These are phyloP conservation scores for Spatulosminthurus flaviceps DNA, from an alignment of 2,888 invertebrate species.

Conservation along the genomic window DNA sequence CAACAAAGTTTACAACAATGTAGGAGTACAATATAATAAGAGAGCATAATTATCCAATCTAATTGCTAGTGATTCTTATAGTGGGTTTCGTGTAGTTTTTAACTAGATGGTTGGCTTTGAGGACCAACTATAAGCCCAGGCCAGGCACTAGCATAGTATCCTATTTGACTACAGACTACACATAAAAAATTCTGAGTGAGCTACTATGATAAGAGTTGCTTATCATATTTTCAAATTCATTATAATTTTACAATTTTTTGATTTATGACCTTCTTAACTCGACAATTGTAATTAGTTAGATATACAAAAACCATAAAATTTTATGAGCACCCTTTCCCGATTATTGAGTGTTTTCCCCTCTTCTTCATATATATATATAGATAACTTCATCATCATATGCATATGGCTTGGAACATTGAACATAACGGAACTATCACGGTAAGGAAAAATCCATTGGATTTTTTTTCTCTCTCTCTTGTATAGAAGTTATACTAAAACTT, in stretches of 20 bases:
- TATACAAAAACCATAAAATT: slow-evolving; percentile 9
- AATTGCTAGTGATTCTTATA: background rate
- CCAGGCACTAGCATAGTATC: too few relatives aligned
- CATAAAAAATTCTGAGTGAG: too few relatives aligned
- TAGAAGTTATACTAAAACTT: too few relatives aligned
- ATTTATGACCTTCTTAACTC: slow-evolving; percentile 26
- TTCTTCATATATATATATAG: too few relatives aligned
- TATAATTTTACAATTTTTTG: background rate
- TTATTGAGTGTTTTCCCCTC: too few relatives aligned
- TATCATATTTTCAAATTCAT: background rate
- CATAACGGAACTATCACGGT: background rate
- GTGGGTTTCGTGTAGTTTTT: background rate
- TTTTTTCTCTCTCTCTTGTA: too few relatives aligned
- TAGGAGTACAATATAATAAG: background rate
- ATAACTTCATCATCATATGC: too few relatives aligned
- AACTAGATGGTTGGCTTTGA: too few relatives aligned
- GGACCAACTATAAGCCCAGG: too few relatives aligned
- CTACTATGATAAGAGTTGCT: background rate
- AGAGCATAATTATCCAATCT: background rate
- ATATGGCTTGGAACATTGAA: background rate
- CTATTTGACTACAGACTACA: too few relatives aligned
- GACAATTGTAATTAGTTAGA: slow-evolving; percentile 30
- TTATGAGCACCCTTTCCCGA: slow-evolving; percentile 3
- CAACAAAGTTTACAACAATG: background rate
- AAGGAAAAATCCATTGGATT: background rate